Evolutionary conservation across 1,140 invertebrate genomes (phyloP), one percentile per base, ranked within the genome.

Genomic region (Thrips palmi): DNA sequence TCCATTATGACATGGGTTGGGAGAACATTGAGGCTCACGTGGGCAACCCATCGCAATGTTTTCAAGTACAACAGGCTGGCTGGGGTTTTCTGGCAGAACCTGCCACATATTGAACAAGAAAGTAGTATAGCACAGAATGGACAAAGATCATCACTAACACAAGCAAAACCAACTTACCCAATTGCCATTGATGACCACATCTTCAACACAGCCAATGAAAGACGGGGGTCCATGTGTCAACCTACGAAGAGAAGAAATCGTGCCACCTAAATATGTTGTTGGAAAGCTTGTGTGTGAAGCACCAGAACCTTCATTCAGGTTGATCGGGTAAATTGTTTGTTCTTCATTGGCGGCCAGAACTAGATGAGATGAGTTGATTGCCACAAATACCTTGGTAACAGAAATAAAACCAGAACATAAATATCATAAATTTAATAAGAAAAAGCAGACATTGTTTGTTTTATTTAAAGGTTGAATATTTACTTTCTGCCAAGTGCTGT

Each of bases 201-300:
- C 88, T 55, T 91, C 78, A 54, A 88, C 77, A 55, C 91, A 96
- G 2, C 89, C 89, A 12, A 88, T 75, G 54, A 87, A 86, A 43
- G 68, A 76, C 19, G 74, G 69, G 0, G 76, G 71, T 3, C 70
- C 70, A 45, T 78, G 74, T 0, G 74, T 68, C 25, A 80, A 56
- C 44, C 71, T 70, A 10, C 66, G 59, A 18, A 78, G 57, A 42
- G 74, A 74, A n/a, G 63, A 60, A 30, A 74, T 72, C 10, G 76
- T 75, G 0, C 77, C 77, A 14, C 82, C 81, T 7, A 86, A 63
- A 45, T 79, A 79, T 2, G 82, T 85, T 5, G 68, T 68, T 1
- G 79, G 77, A 51, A 86, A 87, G 27, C 77, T 81, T 14, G 79
- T 83, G 37, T 77, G 72, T 17, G 68, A 71, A 14, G 66, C 65